A percentile compares a stretch with the other conserved stretches of the same genome.
Evolutionary conservation across 2,888 invertebrate genomes (phyloP).

Genomic region (Boloria selene): DNA sequence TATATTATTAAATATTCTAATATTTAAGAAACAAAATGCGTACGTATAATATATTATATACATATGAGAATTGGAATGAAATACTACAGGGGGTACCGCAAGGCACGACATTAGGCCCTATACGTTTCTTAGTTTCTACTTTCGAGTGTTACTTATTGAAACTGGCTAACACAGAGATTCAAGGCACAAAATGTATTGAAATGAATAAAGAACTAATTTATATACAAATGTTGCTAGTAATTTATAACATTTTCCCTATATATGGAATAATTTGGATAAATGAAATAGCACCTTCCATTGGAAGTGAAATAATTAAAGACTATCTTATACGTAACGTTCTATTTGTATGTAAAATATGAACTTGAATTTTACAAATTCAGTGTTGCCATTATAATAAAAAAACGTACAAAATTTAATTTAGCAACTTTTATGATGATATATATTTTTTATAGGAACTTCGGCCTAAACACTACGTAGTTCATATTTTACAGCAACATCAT

Average conservation of each 20-base stretch:
- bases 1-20: not conserved
- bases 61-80: slow-evolving; percentile 1
- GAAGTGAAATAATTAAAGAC: slow-evolving; percentile 48
- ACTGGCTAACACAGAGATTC: slow-evolving; percentile 42
- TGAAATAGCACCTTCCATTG: slow-evolving; percentile 62
- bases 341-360: slow-evolving; percentile 33
- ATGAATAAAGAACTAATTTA: slow-evolving; percentile 1
- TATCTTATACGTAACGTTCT: slow-evolving; percentile 29
- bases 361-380: slow-evolving; percentile 14
- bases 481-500: slow-evolving; percentile 34
- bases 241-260: slow-evolving; percentile 4
- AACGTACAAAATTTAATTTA: too few relatives aligned
- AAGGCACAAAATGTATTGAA: slow-evolving; percentile 45
- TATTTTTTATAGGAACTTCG: slow-evolving; percentile 28
- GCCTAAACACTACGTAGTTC: slow-evolving; percentile 30
- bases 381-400: not conserved
- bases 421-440: too few relatives aligned
- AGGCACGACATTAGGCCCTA: slow-evolving; percentile 57
- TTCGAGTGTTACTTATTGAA: slow-evolving; percentile 22
- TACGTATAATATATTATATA: slow-evolving; percentile 19
- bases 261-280: slow-evolving; percentile 16
- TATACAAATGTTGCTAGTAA: slow-evolving; percentile 13
- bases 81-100: slow-evolving; percentile 43
- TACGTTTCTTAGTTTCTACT: slow-evolving; percentile 25
- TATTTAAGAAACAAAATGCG: slow-evolving; percentile 17